phyloP scores from a whole-genome alignment of 2,888 invertebrate genomes.

The Temnothorax ravouxi region DNA sequence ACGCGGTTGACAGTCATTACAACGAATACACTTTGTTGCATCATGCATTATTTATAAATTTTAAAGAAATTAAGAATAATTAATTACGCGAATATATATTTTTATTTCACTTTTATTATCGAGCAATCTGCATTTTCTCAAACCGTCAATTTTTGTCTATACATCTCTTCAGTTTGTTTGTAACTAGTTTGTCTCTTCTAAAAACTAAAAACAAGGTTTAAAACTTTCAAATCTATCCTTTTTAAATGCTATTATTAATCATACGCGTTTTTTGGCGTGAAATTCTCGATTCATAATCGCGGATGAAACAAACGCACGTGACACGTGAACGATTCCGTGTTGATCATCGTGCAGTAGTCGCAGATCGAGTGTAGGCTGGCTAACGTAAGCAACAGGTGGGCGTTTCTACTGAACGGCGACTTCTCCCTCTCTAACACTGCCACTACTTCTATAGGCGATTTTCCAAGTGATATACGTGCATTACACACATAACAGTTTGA shows the following conservation, averaged over 20 bases:
- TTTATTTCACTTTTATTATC: constrained; percentile 4
- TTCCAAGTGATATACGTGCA: constrained; percentile 9
- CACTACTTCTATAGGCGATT: constrained; percentile 25
- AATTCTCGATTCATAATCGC: not conserved
- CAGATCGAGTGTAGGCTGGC: constrained; percentile 68
- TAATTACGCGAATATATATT: not conserved
- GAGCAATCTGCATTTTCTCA: not conserved
- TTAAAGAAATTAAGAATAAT: not conserved
- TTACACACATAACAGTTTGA: not conserved
- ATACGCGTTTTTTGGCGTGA: not conserved
- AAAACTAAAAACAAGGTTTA: not conserved
- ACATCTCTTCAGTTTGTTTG: not conserved
- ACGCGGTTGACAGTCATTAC: not conserved
- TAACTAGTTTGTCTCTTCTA: not conserved
- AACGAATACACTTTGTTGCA: constrained; percentile 1
- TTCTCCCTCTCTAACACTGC: constrained; percentile 14
- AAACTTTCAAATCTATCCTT: not conserved
- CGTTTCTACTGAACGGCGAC: constrained; percentile 69
- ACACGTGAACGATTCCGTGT: not conserved
- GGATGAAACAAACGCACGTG: constrained; percentile 18
- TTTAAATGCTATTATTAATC: not conserved
- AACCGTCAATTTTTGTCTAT: not conserved
- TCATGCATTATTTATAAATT: not conserved
- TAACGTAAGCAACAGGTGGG: constrained; percentile 79
- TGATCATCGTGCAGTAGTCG: constrained; percentile 65